Base-by-base conservation (phyloP, 2,888 invertebrate species). In the Metalampra italica region DNA sequence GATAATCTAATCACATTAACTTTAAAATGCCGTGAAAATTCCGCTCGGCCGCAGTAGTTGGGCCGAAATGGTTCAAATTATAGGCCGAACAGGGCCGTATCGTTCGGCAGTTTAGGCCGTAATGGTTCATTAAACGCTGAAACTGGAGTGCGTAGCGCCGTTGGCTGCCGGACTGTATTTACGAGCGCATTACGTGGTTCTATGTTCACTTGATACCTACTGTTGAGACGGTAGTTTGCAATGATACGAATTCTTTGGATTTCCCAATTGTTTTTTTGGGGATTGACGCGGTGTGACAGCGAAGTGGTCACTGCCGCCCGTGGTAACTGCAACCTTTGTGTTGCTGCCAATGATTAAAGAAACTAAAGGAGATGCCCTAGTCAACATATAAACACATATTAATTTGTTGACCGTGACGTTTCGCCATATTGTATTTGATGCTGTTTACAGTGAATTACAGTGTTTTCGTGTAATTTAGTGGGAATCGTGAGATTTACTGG, bases 41-140 rank as follows among this genome's bases (percentile, higher is more conserved):
- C 53, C 42, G 51, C 55, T 53, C 60, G 58, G 61, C 61, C 62
- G 66, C 54, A 52, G 44, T 52, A 49, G 53, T 51, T 45, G 47
- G 22, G 22, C 44, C 51, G 53, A 61, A 65, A 60, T 57, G 54
- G 56, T 54, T 54, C 54, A 54, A 62, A 61, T 65, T 59, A 60
- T 57, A 5, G 15, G 13, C 32, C 38, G 39, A 36, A 42, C 56
- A 61, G 69, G 64, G 69, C 65, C 70, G 68, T 75, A 71, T 71
- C 69, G 74, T 70, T 71, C 68, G 65, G 68, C 75, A 70, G 71
- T 78, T 78, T 71, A 62, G 58, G 56, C 60, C 55, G 59, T 66
- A 84, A 83, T 79, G 82, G 78, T 70, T 79, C 81, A 78, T 85
- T 83, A 78, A 72, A 66, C 64, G 59, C 48, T 58, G 67, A 63